A percentile compares a stretch with the other conserved stretches of the same genome.
These are phyloP conservation scores for Tetrax tetrax DNA, from an alignment of 2,113 vertebrate species.

Conservation along the genomic window DNA sequence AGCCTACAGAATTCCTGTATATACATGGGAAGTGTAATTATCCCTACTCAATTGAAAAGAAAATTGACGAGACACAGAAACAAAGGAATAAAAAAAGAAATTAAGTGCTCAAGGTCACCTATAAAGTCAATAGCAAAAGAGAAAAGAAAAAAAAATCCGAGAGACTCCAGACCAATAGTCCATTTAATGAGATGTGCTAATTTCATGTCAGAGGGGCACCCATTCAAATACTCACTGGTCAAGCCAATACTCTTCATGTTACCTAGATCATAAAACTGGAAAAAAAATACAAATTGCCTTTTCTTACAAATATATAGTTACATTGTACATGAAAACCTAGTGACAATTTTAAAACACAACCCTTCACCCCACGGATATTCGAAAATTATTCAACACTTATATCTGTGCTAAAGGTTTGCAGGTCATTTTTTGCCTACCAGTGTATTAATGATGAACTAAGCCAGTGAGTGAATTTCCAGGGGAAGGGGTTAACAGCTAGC, in stretches of 20 bases:
- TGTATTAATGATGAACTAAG: neutral
- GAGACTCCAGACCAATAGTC: neutral
- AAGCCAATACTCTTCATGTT: neutral
- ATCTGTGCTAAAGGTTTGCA: neutral
- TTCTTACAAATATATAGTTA: neutral
- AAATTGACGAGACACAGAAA: neutral
- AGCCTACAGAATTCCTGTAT: neutral
- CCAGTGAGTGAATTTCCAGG: neutral
- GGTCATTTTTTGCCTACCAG: neutral
- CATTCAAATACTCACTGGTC: neutral
- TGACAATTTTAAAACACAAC: neutral
- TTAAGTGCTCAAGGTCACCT: slow-evolving; percentile 17
- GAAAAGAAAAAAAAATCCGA: neutral
- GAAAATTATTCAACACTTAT: neutral
- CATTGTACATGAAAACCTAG: neutral
- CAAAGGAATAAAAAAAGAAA: neutral
- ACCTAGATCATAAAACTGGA: neutral
- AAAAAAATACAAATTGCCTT: neutral
- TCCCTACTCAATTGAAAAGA: neutral
- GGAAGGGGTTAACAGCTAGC: slow-evolving; percentile 25
- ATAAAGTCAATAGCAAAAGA: neutral
- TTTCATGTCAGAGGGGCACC: neutral
- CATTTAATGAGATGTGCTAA: neutral
- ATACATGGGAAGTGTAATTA: neutral
- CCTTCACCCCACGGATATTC: neutral